Percentiles rank a stretch among this genome's conserved stretches.
Evolutionary conservation across 2,888 invertebrate genomes (phyloP).

Genomic region (Galeopsomyia nigrocyanea): DNA sequence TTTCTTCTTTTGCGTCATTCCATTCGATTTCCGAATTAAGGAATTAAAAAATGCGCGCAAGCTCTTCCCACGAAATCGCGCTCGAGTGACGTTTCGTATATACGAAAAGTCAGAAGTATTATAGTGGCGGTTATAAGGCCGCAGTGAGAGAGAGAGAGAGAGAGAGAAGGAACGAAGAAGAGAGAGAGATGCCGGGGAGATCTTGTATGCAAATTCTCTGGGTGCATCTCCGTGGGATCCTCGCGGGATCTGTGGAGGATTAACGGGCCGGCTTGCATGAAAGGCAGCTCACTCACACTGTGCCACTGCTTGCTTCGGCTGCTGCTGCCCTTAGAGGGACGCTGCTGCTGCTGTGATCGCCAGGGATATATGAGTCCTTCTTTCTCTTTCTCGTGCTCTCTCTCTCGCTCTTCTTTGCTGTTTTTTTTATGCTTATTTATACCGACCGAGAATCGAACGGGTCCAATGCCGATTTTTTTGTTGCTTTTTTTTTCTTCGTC

Average conservation of each 20-base stretch:
- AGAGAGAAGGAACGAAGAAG: constrained; percentile 42
- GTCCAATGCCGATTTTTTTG: constrained; percentile 2
- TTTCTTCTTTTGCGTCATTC: no score
- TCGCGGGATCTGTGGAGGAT: constrained; percentile 67
- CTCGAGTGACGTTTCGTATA: background rate
- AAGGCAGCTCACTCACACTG: constrained; percentile 56
- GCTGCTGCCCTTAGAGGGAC: constrained; percentile 27
- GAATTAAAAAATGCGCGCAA: constrained; percentile 26
- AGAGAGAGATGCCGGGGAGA: constrained; percentile 63
- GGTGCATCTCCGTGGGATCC: constrained; percentile 69
- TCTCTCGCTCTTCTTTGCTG: constrained; percentile 26
- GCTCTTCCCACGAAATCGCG: constrained; percentile 40
- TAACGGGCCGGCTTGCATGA: constrained; percentile 69
- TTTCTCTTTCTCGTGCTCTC: constrained; percentile 46
- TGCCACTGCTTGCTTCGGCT: constrained; percentile 31
- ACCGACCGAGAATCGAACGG: constrained; percentile 19
- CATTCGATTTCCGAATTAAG: no score
- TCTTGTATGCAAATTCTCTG: constrained; percentile 69
- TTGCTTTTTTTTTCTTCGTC: constrained; percentile 16
- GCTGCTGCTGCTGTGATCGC: background rate
- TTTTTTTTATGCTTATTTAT: constrained; percentile 32
- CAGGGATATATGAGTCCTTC: constrained; percentile 41
- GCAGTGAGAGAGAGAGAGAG: constrained; percentile 47
- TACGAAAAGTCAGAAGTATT: constrained; percentile 30
- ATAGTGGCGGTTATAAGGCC: constrained; percentile 51